These are phyloP conservation scores for Nycticryphes semicollaris DNA, from an alignment of 2,113 vertebrate genomes.

Conservation along the genomic window DNA sequence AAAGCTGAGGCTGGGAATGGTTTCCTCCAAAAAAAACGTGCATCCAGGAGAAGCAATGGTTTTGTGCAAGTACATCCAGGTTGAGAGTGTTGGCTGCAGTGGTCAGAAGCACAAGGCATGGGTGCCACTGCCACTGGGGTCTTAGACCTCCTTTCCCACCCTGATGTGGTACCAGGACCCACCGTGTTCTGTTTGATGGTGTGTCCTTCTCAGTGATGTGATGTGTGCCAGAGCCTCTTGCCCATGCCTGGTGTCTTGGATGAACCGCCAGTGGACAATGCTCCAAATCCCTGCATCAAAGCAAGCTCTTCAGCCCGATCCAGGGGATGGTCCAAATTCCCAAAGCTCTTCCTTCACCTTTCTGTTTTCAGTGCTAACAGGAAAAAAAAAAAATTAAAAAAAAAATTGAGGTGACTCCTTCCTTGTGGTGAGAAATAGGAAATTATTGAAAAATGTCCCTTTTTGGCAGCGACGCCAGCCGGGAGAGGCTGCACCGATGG, in stretches of 20 bases:
- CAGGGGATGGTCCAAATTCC: rapidly evolving
- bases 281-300: neutral
- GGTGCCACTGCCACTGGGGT: neutral
- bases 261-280: neutral
- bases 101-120: neutral
- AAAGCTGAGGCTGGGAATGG: neutral
- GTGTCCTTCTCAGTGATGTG: neutral
- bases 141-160: neutral
- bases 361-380: neutral
- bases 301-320: neutral
- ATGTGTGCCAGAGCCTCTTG: neutral
- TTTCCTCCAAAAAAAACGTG: neutral
- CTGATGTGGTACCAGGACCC: neutral
- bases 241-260: rapidly evolving
- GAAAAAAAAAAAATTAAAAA: neutral
- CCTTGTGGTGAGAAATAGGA: rapidly evolving
- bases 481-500: neutral
- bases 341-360: neutral
- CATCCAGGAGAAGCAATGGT: neutral
- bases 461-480: rapidly evolving
- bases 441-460: neutral
- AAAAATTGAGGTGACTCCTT: neutral
- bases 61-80: rapidly evolving
- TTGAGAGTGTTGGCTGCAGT: neutral
- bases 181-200: rapidly evolving